These are phyloP conservation scores for Musca domestica DNA, from an alignment of 1,140 invertebrate genomes.

Conservation along the genomic window DNA sequence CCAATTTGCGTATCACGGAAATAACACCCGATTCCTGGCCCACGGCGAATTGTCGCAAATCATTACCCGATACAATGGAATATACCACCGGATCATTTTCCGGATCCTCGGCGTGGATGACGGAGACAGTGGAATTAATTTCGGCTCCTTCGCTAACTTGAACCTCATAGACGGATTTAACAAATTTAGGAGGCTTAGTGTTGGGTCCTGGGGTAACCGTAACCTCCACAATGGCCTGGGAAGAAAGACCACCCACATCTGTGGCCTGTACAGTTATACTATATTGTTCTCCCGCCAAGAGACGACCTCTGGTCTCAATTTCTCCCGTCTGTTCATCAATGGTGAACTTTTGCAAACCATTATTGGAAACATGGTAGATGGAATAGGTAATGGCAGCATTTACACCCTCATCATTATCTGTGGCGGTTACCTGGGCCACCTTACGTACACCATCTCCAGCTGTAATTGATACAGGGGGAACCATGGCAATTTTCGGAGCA, in stretches of 20 bases:
- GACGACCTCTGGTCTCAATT: slow-evolving; percentile 72
- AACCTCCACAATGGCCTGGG: slow-evolving; percentile 82
- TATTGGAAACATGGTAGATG: slow-evolving; percentile 87
- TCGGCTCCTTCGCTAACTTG: slow-evolving; percentile 84
- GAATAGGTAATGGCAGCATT: slow-evolving; percentile 80
- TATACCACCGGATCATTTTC: slow-evolving; percentile 85
- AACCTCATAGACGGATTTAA: slow-evolving; percentile 76
- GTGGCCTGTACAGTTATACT: slow-evolving; percentile 81
- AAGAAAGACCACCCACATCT: slow-evolving; percentile 67
- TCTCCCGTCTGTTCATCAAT: slow-evolving; percentile 78
- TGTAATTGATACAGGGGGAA: slow-evolving; percentile 73
- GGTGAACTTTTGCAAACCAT: slow-evolving; percentile 79
- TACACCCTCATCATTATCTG: slow-evolving; percentile 80
- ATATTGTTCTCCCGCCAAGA: slow-evolving; percentile 84
- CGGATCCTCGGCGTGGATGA: slow-evolving; percentile 77
- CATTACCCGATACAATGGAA: slow-evolving; percentile 81
- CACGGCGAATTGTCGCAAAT: slow-evolving; percentile 79
- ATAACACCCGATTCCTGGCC: slow-evolving; percentile 79
- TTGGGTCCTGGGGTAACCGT: slow-evolving; percentile 80
- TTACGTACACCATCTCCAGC: slow-evolving; percentile 74
- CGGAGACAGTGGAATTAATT: slow-evolving; percentile 78
- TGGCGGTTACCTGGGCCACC: slow-evolving; percentile 77
- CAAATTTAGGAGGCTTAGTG: slow-evolving; percentile 77
- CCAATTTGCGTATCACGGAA: slow-evolving; percentile 77
- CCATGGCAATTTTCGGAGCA: slow-evolving; percentile 72